These are phyloP conservation scores for Antheraea pernyi DNA, from an alignment of 1,140 invertebrate species.

Conservation along the genomic window DNA sequence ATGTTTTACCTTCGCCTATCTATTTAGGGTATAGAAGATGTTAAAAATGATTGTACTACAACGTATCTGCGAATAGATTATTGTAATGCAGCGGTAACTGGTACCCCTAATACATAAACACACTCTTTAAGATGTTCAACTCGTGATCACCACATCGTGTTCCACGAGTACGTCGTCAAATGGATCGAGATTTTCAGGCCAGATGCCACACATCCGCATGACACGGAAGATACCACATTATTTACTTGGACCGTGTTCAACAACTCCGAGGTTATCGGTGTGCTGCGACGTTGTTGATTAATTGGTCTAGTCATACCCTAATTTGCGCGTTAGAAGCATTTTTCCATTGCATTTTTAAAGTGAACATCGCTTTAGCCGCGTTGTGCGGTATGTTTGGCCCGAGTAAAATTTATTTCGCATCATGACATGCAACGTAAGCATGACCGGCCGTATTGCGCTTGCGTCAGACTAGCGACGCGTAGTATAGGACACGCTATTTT, in stretches of 20 bases:
- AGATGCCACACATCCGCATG: constrained; percentile 44
- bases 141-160: not conserved
- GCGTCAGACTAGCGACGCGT: too few species aligned
- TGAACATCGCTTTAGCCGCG: too few species aligned
- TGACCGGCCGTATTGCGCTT: too few species aligned
- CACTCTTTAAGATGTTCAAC: not conserved
- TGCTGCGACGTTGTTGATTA: constrained; percentile 40
- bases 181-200: constrained; percentile 32
- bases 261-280: constrained; percentile 54
- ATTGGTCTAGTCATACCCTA: constrained; percentile 28
- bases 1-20: too few species aligned
- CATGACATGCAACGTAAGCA: too few species aligned
- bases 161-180: not conserved
- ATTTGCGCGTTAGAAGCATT: constrained; percentile 14
- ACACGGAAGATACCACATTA: constrained; percentile 51
- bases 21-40: too few species aligned
- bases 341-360: constrained; percentile 6
- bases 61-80: not conserved
- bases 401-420: too few species aligned
- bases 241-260: constrained; percentile 63
- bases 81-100: not conserved
- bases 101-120: not conserved
- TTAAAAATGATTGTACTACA: too few species aligned
- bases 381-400: too few species aligned
- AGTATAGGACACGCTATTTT: too few species aligned